Evolutionary conservation across 1,140 invertebrate genomes (phyloP), one percentile per base, ranked within the genome.

Genomic region (Hyles euphorbiae): DNA sequence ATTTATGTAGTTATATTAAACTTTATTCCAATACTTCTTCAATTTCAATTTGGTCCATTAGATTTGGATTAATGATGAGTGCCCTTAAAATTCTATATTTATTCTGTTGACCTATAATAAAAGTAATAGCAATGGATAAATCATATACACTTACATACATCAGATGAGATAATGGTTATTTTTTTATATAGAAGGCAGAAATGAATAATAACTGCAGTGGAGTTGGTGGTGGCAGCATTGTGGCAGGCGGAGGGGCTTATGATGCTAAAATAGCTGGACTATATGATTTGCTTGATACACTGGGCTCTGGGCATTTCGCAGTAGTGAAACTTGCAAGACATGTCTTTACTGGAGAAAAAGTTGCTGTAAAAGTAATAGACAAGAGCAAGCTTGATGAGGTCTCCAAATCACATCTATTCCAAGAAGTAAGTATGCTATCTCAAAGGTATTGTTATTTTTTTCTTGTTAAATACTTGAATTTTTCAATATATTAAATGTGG

Each of bases 291-390:
- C 96, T 98, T 83, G 96, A 98, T 83, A 99, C 98, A 1, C 90
- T 98, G 10, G 97, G 96, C 8, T 93, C 94, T 60, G 98, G 98
- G 49, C 98, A 99, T 91, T 99, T 99, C 92, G 98, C 98, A 58
- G 98, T 99, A 52, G 99, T 99, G 22, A 99, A 99, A 91, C 90
- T 99, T 62, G 99, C 99, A 7, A 91, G 96, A 65, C 99, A 99
- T 92, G 98, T 99, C 47, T 99, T 99, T 87, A 99, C 98, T 46
- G 98, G 98, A n/a, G 98, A 99, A 91, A 98, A 98, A 90, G 98
- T 99, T 53, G 95, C 95, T 52, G 95, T 96, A 45, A 96, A 96
- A 91, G 95, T 99, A 52, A 99, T 99, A 75, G 99, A 99, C 88
- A 99, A 99, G 90, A 97, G 94, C 56, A 98, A 98, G 89, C 90